phyloP scores from a whole-genome alignment of 2,113 vertebrate species.

The Terrapene triunguis region DNA sequence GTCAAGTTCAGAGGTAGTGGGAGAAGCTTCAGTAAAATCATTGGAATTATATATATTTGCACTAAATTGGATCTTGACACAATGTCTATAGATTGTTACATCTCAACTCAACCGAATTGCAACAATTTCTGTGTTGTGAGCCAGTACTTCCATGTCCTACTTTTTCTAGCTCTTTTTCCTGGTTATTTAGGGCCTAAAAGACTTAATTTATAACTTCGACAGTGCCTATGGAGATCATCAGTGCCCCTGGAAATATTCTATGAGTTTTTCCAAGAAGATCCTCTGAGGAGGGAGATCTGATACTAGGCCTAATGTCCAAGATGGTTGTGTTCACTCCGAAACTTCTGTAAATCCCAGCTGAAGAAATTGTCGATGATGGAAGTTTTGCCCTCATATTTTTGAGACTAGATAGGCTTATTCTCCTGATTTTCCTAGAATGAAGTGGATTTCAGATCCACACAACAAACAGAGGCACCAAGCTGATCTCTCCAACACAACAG shows the following conservation, averaged over 20 bases:
- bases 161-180: accelerated
- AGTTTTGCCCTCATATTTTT: not conserved
- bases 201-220: not conserved
- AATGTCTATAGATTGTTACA: not conserved
- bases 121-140: not conserved
- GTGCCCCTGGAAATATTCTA: not conserved
- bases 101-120: not conserved
- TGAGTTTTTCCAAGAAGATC: not conserved
- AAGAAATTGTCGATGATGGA: not conserved
- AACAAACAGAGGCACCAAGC: not conserved
- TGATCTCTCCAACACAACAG: not conserved
- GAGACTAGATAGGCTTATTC: not conserved
- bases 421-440: not conserved
- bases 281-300: not conserved
- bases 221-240: not conserved
- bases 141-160: not conserved
- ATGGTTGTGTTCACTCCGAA: not conserved
- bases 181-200: not conserved
- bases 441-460: not conserved
- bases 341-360: not conserved
- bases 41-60: not conserved
- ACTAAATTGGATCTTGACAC: constrained; percentile 14
- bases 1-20: constrained; percentile 26
- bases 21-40: constrained; percentile 5
- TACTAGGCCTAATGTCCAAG: not conserved